These are phyloP conservation scores for Pelosia muscerda DNA, from an alignment of 2,888 invertebrate species.

Conservation along the genomic window DNA sequence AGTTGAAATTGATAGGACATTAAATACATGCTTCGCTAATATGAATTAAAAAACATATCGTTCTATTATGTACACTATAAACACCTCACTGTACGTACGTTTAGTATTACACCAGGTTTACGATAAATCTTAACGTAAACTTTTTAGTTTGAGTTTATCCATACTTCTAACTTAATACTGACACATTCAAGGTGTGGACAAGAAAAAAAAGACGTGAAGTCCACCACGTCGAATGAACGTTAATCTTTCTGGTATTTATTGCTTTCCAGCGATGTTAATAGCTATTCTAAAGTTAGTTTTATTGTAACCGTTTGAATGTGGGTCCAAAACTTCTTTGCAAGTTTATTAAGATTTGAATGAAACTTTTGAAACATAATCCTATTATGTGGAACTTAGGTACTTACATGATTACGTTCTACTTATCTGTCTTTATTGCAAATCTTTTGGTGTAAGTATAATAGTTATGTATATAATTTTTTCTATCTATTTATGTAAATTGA, in stretches of 20 bases:
- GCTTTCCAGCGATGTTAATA: slow-evolving; percentile 48
- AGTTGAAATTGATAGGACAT: not conserved
- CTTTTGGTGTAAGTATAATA: no score
- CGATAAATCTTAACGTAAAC: not conserved
- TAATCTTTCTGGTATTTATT: slow-evolving; percentile 61
- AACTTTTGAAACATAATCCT: not conserved
- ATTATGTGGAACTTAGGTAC: no score
- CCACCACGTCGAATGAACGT: slow-evolving; percentile 43
- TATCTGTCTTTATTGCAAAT: no score
- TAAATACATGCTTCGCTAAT: no score
- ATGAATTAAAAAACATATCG: not conserved
- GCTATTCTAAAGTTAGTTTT: slow-evolving; percentile 42
- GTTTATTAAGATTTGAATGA: slow-evolving; percentile 17
- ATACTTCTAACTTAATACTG: not conserved
- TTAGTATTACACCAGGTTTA: not conserved
- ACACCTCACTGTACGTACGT: not conserved
- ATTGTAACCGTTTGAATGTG: slow-evolving; percentile 20
- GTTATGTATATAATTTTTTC: no score
- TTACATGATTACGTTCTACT: no score
- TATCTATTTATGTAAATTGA: no score
- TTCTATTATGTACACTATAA: not conserved
- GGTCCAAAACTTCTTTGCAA: slow-evolving; percentile 14
- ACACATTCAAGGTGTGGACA: slow-evolving; percentile 9
- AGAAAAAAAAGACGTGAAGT: slow-evolving; percentile 25
- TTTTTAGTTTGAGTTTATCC: not conserved